Base-by-base conservation (phyloP, 2,888 invertebrate genomes). In the Osmoderma eremita region DNA sequence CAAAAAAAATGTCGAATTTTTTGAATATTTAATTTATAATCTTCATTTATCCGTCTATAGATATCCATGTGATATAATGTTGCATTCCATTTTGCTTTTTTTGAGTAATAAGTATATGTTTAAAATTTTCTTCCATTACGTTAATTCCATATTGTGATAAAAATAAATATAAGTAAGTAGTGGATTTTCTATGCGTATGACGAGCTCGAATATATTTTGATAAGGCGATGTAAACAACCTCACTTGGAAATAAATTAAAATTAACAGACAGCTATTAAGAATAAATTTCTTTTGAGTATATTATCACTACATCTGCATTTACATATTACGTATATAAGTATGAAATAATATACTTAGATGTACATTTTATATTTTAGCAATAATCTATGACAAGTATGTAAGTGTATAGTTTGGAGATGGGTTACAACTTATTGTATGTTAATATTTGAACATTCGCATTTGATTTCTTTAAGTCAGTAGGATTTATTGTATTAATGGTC, bases 61-160 rank as follows among this genome's bases (percentile, higher is more conserved):
- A 17, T 53, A 56, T 49, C 15, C 49, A 39, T 45, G 22, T 65
- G 39, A 56, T 42, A 58, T 41, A 24, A 22, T 24, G n/a, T 17
- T 18, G 18, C 13, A 41, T n/a, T 22, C 20, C 3, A 56, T 41
- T 41, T 10, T n/a, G 39, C 22, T 48, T 18, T 48, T 48, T 48
- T 10, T 18, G 48, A 56, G 17, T 12, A 17, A 18, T 12, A 56
- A 41, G 39, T n/a, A n/a, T 39, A 39, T 41, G 3, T 5, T 41
- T 41, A 4, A 22, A 41, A 30, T 13, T 61, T 42, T 61, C 58
- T 61, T 61, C 58, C 58, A 61, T 45, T 61, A 17, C 30, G 45
- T 30, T 45, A 45, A 45, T 61, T 61, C 58, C 17, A 61, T 41
- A 45, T 30, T 61, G 58, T 61, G 58, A 61, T 61, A 61, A 42